Conservation (phyloP, 1,140 invertebrate species). For the Calliphora vicina region DNA sequence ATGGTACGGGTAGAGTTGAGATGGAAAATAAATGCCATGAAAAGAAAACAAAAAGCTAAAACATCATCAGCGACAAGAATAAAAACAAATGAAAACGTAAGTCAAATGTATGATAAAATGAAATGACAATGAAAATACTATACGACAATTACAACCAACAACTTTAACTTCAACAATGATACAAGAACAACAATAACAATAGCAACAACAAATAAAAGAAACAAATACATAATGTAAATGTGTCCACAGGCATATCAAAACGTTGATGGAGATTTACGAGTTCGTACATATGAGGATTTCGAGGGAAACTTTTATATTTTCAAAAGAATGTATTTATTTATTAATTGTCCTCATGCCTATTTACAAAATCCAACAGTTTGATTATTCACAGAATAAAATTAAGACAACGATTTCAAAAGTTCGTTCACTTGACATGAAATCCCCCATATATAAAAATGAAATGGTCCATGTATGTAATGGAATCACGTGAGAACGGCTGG, state of each 20-base stretch:
- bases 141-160: neutral
- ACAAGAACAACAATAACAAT: neutral
- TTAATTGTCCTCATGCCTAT: too few species aligned
- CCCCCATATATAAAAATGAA: too few species aligned
- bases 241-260: neutral
- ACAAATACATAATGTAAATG: neutral
- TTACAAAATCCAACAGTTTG: too few species aligned
- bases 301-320: too few species aligned
- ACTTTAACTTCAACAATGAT: neutral
- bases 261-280: neutral
- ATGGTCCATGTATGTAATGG: too few species aligned
- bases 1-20: neutral
- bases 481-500: too few species aligned
- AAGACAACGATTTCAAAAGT: too few species aligned
- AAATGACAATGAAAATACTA: slow-evolving; percentile 14
- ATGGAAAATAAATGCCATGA: neutral
- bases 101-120: neutral
- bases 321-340: too few species aligned
- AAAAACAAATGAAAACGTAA: neutral
- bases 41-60: neutral
- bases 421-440: too few species aligned
- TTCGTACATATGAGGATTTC: neutral
- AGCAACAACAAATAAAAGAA: neutral
- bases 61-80: neutral
- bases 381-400: too few species aligned